Evolutionary conservation across 2,113 vertebrate genomes (phyloP).

Genomic region (Microtus ochrogaster): DNA sequence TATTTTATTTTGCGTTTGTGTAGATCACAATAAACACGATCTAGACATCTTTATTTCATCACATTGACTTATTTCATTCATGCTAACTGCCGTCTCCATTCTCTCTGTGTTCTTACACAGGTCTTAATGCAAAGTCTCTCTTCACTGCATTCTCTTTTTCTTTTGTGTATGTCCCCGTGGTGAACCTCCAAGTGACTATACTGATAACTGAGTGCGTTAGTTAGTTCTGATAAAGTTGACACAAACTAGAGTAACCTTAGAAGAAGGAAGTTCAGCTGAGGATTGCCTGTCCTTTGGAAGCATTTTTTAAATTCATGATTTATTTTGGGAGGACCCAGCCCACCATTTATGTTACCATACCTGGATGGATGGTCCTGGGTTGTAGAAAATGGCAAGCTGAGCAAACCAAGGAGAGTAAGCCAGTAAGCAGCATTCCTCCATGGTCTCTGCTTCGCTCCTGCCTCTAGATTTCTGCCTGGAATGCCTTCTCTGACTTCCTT

Average conservation of each 20-base stretch:
- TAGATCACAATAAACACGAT: not conserved
- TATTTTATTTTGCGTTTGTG: constrained; percentile 6
- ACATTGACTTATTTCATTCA: not conserved
- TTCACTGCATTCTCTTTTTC: not conserved
- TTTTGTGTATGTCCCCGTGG: not conserved
- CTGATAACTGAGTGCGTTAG: not conserved
- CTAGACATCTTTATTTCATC: not conserved
- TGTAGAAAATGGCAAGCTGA: not conserved
- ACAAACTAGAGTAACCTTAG: not conserved
- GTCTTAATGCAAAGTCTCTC: not conserved
- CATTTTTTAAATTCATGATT: not conserved
- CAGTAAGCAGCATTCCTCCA: not conserved
- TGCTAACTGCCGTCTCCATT: not conserved
- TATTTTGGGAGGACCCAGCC: not conserved
- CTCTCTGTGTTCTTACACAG: not conserved
- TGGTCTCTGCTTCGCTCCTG: not conserved
- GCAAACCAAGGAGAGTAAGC: not conserved
- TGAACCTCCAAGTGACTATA: not conserved
- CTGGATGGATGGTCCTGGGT: too few species aligned
- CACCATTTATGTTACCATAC: not conserved
- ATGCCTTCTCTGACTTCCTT: not conserved
- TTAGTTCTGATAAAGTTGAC: too few species aligned
- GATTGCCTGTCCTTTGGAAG: too few species aligned
- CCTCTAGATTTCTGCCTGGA: not conserved
- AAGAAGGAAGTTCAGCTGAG: not conserved